Evolutionary conservation across 1,140 invertebrate genomes (phyloP).

Genomic region (Apis laboriosa): DNA sequence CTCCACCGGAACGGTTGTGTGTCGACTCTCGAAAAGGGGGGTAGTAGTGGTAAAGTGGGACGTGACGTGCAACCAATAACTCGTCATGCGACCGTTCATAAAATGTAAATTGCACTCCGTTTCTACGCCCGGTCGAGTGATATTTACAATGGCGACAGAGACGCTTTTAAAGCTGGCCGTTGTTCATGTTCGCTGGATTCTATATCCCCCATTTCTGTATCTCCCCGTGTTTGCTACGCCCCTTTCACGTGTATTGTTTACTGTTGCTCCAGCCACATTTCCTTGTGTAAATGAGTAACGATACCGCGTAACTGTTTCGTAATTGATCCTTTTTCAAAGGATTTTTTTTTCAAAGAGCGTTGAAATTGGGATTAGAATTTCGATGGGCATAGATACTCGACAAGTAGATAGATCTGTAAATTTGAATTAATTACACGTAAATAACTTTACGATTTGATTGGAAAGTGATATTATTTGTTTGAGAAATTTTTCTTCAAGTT

Average conservation of each 20-base stretch:
- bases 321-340: too few relatives aligned
- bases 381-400: too few relatives aligned
- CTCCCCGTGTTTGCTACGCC: too few relatives aligned
- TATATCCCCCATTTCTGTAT: too few relatives aligned
- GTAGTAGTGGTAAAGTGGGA: neutral
- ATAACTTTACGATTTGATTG: too few relatives aligned
- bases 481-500: too few relatives aligned
- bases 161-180: constrained; percentile 30
- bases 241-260: neutral
- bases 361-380: too few relatives aligned
- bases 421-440: too few relatives aligned
- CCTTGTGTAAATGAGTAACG: neutral
- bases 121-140: neutral
- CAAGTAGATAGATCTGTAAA: too few relatives aligned
- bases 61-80: constrained; percentile 39
- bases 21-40: neutral
- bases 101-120: constrained; percentile 41
- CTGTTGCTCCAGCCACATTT: neutral
- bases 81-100: constrained; percentile 34
- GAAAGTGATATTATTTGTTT: too few relatives aligned
- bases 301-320: too few relatives aligned
- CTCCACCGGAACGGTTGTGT: neutral
- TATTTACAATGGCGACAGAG: constrained; percentile 29
- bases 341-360: too few relatives aligned
- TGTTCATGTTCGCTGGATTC: neutral